These are phyloP conservation scores for Muscicapa comitata DNA, from an alignment of 2,797 vertebrate species.

Conservation along the genomic window DNA sequence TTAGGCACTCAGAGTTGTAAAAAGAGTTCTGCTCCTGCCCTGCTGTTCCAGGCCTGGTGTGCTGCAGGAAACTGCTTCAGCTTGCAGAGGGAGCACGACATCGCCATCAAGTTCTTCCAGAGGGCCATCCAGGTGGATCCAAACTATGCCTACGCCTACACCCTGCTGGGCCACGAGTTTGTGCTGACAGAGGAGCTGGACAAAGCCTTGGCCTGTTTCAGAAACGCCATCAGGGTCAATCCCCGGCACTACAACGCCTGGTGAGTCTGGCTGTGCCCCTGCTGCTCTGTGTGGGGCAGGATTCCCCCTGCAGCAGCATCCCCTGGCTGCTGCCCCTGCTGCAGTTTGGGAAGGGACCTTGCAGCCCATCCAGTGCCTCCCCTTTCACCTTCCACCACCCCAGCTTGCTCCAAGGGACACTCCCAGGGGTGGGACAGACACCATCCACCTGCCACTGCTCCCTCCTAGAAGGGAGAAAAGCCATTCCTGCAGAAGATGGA, in stretches of 20 bases:
- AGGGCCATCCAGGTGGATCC: conserved; percentile 97
- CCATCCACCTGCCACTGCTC: not conserved
- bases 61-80: conserved; percentile 98
- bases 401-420: not conserved
- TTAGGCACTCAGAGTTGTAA: not conserved
- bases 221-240: conserved; percentile 95
- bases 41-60: conserved; percentile 88
- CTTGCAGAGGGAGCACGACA: conserved; percentile 95
- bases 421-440: not conserved
- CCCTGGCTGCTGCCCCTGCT: not conserved
- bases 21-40: not conserved
- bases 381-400: accelerated
- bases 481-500: not conserved
- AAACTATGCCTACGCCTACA: conserved; percentile 95
- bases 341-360: not conserved
- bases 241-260: conserved; percentile 96
- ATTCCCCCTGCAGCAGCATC: not conserved
- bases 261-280: conserved; percentile 62
- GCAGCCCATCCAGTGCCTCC: not conserved
- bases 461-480: not conserved
- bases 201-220: conserved; percentile 93
- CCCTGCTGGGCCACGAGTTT: conserved; percentile 93
- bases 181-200: conserved; percentile 96
- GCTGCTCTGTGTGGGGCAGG: accelerated
- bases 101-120: conserved; percentile 98